These are phyloP conservation scores for Callimorpha dominula DNA, from an alignment of 2,888 invertebrate species.

Conservation along the genomic window DNA sequence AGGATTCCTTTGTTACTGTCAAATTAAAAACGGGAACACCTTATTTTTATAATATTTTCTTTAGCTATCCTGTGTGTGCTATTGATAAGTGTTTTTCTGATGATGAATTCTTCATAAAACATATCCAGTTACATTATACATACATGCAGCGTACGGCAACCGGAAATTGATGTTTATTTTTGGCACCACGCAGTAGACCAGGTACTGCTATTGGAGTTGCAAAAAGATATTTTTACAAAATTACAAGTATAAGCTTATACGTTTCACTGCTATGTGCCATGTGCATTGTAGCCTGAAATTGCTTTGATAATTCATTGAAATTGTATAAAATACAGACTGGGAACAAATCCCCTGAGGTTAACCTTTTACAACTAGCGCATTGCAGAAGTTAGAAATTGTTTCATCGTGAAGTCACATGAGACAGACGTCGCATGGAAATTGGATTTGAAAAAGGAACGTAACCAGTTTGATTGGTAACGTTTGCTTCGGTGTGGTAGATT, in stretches of 20 bases:
- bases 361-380: conserved; percentile 32
- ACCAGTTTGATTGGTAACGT: conserved; percentile 23
- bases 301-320: conserved; percentile 25
- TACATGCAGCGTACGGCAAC: not conserved
- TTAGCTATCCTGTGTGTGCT: not conserved
- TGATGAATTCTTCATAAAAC: not conserved
- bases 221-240: not conserved
- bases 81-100: not conserved
- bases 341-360: conserved; percentile 22
- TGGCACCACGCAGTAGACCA: not conserved
- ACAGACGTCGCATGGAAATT: conserved; percentile 20
- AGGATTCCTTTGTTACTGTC: not conserved
- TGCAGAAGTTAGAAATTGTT: conserved; percentile 36
- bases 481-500: not conserved
- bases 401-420: conserved; percentile 19
- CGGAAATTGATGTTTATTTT: not conserved
- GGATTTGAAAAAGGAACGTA: conserved; percentile 29
- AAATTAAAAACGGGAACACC: not conserved
- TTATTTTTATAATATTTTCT: no score
- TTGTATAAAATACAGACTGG: conserved; percentile 21
- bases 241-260: not conserved
- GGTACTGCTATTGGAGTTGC: not conserved
- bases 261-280: not conserved
- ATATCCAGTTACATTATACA: not conserved
- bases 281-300: conserved; percentile 26